These are phyloP conservation scores for Habroteleia sp. DNA, from an alignment of 2,888 invertebrate species.

Conservation along the genomic window DNA sequence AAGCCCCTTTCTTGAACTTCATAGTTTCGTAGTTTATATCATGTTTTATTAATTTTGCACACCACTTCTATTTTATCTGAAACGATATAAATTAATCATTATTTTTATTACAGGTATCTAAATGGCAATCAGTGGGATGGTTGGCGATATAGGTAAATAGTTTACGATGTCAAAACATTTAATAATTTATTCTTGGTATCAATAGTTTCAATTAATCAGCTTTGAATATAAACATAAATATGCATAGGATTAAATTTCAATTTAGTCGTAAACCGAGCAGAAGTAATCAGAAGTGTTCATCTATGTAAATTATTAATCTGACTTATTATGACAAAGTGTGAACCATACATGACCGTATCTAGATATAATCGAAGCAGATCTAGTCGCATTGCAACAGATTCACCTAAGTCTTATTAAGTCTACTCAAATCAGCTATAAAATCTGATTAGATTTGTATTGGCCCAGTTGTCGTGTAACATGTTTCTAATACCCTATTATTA, in stretches of 20 bases:
- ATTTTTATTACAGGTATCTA: constrained; percentile 9
- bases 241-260: constrained; percentile 24
- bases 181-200: background rate
- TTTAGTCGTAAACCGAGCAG: constrained; percentile 26
- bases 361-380: constrained; percentile 36
- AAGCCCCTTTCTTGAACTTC: constrained; percentile 18
- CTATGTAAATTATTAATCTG: constrained; percentile 43
- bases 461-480: constrained; percentile 11
- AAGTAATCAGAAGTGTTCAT: constrained; percentile 38
- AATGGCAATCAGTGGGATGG: no score
- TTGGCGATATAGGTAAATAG: no score
- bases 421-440: constrained; percentile 44
- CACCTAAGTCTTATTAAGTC: constrained; percentile 45
- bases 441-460: constrained; percentile 43
- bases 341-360: constrained; percentile 13
- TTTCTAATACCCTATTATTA: constrained; percentile 36
- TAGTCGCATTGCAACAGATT: constrained; percentile 19
- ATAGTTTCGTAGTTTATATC: constrained; percentile 6
- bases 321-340: constrained; percentile 32
- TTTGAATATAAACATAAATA: constrained; percentile 22
- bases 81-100: background rate
- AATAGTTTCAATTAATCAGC: constrained; percentile 3
- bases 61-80: background rate
- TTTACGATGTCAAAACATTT: no score
- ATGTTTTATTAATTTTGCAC: constrained; percentile 1